Evolutionary conservation across 1,140 invertebrate genomes (phyloP).

Genomic region (Penaeus vannamei): DNA sequence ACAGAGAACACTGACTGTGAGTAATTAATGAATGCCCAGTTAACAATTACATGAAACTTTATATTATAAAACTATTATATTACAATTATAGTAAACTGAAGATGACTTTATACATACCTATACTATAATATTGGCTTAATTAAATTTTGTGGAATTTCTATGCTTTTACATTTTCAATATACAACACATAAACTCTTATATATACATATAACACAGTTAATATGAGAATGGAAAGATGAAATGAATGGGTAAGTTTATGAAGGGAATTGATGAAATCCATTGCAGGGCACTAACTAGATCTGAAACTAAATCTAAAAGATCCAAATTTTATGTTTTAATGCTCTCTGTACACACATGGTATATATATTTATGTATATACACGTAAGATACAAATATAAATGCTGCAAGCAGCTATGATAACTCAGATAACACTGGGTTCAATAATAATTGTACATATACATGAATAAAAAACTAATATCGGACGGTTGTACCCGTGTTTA

Average conservation of each 20-base stretch:
- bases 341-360: conserved; percentile 51
- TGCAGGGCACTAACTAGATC: conserved; percentile 37
- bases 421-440: conserved; percentile 38
- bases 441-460: conserved; percentile 59
- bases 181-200: conserved; percentile 61
- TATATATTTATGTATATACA: conserved; percentile 43
- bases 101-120: conserved; percentile 39
- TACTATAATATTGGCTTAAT: conserved; percentile 28
- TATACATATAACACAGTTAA: conserved; percentile 60
- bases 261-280: conserved; percentile 33
- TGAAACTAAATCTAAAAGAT: conserved; percentile 37
- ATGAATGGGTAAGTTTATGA: conserved; percentile 18
- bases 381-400: conserved; percentile 28
- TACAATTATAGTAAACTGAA: conserved; percentile 43
- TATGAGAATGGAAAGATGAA: conserved; percentile 16
- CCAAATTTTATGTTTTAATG: conserved; percentile 38
- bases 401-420: conserved; percentile 59
- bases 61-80: conserved; percentile 45
- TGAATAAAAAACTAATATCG: conserved; percentile 66
- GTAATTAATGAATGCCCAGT: conserved; percentile 58
- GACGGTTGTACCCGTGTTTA: conserved; percentile 63
- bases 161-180: conserved; percentile 45
- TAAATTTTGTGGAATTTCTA: conserved; percentile 35
- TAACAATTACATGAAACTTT: conserved; percentile 24
- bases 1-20: conserved; percentile 53